Evolutionary conservation across 2,113 vertebrate genomes (phyloP).

Genomic region (Pyrgilauda ruficollis): DNA sequence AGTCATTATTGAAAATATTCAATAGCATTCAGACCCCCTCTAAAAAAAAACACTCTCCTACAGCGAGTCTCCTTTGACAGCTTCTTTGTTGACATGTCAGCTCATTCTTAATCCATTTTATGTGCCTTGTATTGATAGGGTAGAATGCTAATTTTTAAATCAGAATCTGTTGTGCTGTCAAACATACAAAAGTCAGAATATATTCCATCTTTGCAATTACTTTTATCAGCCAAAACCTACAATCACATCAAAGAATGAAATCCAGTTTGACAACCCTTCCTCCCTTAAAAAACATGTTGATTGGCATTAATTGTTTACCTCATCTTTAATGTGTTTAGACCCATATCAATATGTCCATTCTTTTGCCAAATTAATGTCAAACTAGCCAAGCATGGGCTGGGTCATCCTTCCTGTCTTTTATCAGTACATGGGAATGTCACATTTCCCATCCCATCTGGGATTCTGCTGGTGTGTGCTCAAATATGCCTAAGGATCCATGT

Average conservation of each 20-base stretch:
- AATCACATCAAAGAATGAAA: conserved; percentile 27
- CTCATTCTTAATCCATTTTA: neutral
- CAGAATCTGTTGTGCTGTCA: conserved; percentile 20
- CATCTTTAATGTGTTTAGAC: conserved; percentile 1
- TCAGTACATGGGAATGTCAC: neutral
- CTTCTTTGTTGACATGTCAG: conserved; percentile 35
- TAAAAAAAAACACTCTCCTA: neutral
- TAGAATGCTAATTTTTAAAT: conserved; percentile 50
- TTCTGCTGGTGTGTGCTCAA: neutral
- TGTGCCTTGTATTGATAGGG: conserved; percentile 25
- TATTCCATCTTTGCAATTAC: conserved; percentile 39
- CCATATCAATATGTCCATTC: neutral
- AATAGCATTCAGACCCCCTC: neutral
- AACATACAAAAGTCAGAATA: conserved; percentile 4
- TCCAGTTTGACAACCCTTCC: conserved; percentile 4
- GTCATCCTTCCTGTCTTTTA: neutral
- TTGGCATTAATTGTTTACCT: conserved; percentile 43
- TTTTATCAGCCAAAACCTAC: conserved; percentile 41
- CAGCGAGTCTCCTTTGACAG: conserved; percentile 23
- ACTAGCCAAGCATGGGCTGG: neutral
- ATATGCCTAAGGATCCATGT: neutral
- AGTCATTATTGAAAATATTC: neutral
- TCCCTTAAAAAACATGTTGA: conserved; percentile 27
- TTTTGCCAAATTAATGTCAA: conserved; percentile 13
- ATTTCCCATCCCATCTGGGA: neutral